Evolutionary conservation across 2,797 vertebrate species (phyloP), one percentile per base, ranked within the genome.

Genomic region (Sebastes steindachneri): DNA sequence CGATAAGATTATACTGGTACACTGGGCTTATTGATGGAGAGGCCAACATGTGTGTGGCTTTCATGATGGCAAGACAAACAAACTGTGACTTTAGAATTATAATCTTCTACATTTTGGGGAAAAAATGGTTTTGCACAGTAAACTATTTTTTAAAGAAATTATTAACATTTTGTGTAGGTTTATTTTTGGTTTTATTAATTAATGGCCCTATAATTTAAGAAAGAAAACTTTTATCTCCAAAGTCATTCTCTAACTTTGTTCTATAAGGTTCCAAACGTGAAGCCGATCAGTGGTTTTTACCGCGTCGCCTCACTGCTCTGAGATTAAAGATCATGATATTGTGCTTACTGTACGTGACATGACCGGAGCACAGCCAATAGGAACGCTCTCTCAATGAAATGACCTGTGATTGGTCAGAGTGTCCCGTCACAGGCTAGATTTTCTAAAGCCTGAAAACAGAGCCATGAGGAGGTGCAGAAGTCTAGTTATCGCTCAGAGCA

Each of bases 1-100:
- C 8, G 57, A 69, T 76, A 58, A 86, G 75, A 88, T 77, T 73
- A 73, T 59, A 53, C 17, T 33, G 45, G 41, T 60, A 64, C 73
- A 60, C 57, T 25, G 37, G 28, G 55, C 4, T 57, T 21, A 35
- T 17, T 54, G 48, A 55, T 37, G 51, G 14, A 17, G 19, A 2
- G 41, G 59, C 7, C 23, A 57, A 54, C 15, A 60, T 7, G 19
- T 12, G 41, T 60, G 26, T 41, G 33, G 57, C 23, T 33, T 21
- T 64, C 12, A 71, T 19, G 1, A 10, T 12, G 21, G 33, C 7
- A 9, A 48, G n/a, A 69, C 10, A 66, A 58, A 12, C 5, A 41
- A 48, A 7, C 4, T 48, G 21, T 25, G 48, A 41, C 21, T 2
- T 12, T 23, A 57, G 26, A 31, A 41, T 48, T 19, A 7, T 3